Conservation (phyloP, 2,797 vertebrate species). For the Manis javanica region DNA sequence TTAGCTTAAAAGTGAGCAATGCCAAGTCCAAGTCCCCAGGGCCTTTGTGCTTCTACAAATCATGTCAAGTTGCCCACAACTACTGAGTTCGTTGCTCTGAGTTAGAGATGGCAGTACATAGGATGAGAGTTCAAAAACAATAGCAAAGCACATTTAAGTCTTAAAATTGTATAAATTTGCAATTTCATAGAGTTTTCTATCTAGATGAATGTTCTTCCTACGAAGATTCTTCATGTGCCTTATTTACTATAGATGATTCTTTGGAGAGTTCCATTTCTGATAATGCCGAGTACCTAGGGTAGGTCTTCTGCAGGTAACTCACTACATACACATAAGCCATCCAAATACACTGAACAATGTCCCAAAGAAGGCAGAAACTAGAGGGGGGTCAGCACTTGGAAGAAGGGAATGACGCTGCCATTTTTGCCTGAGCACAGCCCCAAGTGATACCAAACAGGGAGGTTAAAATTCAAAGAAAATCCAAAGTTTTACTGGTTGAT, state of each 20-base stretch:
- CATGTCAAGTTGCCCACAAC: constrained; percentile 75
- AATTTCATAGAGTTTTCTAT: constrained; percentile 14
- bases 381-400: background rate
- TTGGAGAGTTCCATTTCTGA: background rate
- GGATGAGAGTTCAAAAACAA: constrained; percentile 56
- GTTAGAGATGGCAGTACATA: constrained; percentile 53
- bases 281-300: background rate
- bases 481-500: background rate
- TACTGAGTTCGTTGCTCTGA: constrained; percentile 69
- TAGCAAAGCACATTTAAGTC: background rate
- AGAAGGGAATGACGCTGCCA: background rate
- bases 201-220: background rate
- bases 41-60: constrained; percentile 74
- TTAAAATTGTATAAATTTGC: background rate
- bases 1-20: constrained; percentile 79
- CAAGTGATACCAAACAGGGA: background rate
- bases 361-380: background rate
- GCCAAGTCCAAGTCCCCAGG: constrained; percentile 68
- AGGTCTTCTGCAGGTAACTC: background rate
- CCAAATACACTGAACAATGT: background rate
- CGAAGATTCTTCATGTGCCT: background rate
- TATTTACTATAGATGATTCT: background rate
- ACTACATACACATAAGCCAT: background rate
- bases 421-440: background rate
- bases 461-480: constrained; percentile 28